Conservation (phyloP, 2,888 invertebrate genomes). For the Macrosoma leucophasiata region DNA sequence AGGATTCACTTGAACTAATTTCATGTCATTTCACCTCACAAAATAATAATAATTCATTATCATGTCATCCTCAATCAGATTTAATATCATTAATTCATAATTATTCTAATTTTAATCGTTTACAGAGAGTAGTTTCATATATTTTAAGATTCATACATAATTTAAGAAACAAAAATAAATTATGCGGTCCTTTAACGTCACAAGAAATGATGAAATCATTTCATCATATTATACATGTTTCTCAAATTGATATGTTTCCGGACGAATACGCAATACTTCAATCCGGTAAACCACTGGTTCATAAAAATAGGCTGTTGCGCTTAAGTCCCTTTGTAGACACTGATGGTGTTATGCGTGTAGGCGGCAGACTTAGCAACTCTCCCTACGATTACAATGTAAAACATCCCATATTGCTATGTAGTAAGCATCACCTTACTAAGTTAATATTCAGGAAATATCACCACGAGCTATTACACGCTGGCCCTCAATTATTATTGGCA, state of each 20-base stretch:
- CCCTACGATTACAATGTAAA: constrained; percentile 19
- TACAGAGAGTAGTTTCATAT: too few relatives aligned
- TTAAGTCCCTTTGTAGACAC: constrained; percentile 10
- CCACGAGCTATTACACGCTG: too few relatives aligned
- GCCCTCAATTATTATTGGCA: too few relatives aligned
- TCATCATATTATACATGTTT: constrained; percentile 4
- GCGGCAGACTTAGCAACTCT: constrained; percentile 22
- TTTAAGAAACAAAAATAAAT: too few relatives aligned
- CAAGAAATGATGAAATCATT: too few relatives aligned
- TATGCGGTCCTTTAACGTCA: too few relatives aligned
- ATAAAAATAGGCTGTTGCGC: constrained; percentile 4
- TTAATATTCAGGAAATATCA: too few relatives aligned
- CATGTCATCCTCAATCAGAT: constrained; percentile 2
- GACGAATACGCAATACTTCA: constrained; percentile 8
- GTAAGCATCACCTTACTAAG: too few relatives aligned
- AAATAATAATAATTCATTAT: constrained; percentile 3
- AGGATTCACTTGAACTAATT: constrained; percentile 10
- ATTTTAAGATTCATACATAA: too few relatives aligned
- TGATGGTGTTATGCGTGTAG: constrained; percentile 16
- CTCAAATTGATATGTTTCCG: constrained; percentile 7
- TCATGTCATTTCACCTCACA: constrained; percentile 1
- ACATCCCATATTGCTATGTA: constrained; percentile 16
- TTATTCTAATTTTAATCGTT: too few relatives aligned
- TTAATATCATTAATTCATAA: too few relatives aligned
- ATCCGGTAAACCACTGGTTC: constrained; percentile 2